Evolutionary conservation across 2,888 invertebrate genomes (phyloP).

Genomic region (Thera obeliscata): DNA sequence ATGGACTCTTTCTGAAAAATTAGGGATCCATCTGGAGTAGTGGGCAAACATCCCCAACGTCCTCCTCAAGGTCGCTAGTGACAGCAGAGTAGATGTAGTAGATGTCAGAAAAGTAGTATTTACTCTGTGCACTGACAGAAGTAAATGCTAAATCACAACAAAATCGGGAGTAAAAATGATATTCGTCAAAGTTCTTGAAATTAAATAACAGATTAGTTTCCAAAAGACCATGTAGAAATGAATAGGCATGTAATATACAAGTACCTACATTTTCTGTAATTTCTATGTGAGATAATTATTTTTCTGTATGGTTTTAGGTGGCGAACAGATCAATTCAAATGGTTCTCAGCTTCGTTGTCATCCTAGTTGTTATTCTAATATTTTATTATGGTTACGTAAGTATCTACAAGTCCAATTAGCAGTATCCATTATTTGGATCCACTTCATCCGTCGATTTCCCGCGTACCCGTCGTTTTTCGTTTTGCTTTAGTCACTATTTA

Average conservation of each 20-base stretch:
- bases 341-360: slow-evolving; percentile 48
- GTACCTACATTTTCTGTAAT: neutral
- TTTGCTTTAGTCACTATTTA: no score
- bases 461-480: no score
- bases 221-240: slow-evolving; percentile 6
- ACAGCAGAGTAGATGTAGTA: no score
- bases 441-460: no score
- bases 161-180: slow-evolving; percentile 16
- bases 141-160: slow-evolving; percentile 10
- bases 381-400: slow-evolving; percentile 38
- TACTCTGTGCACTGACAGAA: neutral
- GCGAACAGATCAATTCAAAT: slow-evolving; percentile 51
- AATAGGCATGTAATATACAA: no score
- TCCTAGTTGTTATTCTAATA: slow-evolving; percentile 44
- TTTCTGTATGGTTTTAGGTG: slow-evolving; percentile 48
- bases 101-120: neutral
- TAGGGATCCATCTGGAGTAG: no score
- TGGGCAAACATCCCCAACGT: no score
- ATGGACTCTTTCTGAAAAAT: no score
- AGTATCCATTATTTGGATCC: no score
- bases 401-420: neutral
- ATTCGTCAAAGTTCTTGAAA: slow-evolving; percentile 1
- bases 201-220: neutral
- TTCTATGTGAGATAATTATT: neutral
- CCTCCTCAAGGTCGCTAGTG: no score